Base-by-base conservation (phyloP, 2,113 vertebrate species). In the Tautogolabrus adspersus region DNA sequence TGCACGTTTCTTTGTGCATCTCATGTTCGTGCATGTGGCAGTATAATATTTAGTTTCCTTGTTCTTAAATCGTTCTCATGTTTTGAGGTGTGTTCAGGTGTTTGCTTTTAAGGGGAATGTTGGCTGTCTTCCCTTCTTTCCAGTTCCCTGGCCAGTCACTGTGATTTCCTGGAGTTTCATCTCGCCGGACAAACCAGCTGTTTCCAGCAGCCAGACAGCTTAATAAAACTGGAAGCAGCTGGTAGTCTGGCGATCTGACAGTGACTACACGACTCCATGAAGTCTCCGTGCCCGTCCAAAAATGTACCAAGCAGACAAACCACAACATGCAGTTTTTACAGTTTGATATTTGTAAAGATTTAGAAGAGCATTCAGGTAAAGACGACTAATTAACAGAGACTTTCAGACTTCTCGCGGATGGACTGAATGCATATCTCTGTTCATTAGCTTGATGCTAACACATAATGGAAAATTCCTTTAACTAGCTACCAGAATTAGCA, bases 121-220 rank as follows among this genome's bases (percentile, higher is more conserved):
- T 42, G 10, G 2, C 54, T 37, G 46, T 23, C 38, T 40, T 73
- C 3, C 16, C 34, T 30, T 55, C 40, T 61, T 23, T 58, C 26
- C n/a, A 40, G 15, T 13, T 11, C 47, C 38, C 26, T 7, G 2
- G 60, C 8, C 22, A 2, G 11, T 19, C 57, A 26, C n/a, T 6
- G 18, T 16, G 46, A 34, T 21, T 40, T 71, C 54, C n/a, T 58
- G 23, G 10, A 58, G 40, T 19, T 34, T 11, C 22, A 1, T 67
- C 13, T 37, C 65, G 52, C 65, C 77, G 59, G 62, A 52, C 49
- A 40, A 34, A 10, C 26, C 64, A 70, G 42, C 55, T 69, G 12
- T 73, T 68, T 64, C 30, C 63, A 57, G 30, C 66, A 15, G 21
- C 42, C 38, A 13, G 30, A 10, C 10, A 5, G 18, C 54, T 46